phyloP scores from a whole-genome alignment of 2,113 vertebrate species.

The Alectura lathami region DNA sequence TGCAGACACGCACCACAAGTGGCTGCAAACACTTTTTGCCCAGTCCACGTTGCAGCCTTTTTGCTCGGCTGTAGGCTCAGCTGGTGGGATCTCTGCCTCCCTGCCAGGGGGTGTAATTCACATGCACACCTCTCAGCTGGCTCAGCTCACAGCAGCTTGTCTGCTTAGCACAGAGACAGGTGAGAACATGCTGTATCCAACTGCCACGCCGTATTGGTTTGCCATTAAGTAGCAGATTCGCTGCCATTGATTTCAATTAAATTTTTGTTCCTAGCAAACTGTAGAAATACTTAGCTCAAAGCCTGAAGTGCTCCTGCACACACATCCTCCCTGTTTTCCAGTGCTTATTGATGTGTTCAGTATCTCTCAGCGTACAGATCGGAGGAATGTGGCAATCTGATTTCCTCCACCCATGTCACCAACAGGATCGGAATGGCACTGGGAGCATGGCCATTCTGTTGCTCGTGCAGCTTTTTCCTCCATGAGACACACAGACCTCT shows the following conservation, averaged over 20 bases:
- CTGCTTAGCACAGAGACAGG: conserved; percentile 29
- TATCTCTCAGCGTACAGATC: neutral
- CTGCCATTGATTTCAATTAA: conserved; percentile 48
- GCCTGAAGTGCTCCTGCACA: neutral
- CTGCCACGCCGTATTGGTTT: neutral
- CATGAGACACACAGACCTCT: neutral
- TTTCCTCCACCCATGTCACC: neutral
- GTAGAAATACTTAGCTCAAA: conserved; percentile 7
- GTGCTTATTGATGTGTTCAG: neutral
- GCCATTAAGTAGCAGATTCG: neutral
- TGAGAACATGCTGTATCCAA: neutral
- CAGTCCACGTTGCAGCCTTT: neutral
- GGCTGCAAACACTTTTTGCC: neutral
- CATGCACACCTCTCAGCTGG: neutral
- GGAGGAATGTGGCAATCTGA: neutral
- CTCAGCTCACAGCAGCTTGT: neutral
- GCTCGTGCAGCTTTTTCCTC: neutral
- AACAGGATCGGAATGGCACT: neutral
- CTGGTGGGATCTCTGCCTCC: neutral
- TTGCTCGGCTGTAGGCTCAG: rapidly evolving
- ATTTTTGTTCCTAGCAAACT: neutral
- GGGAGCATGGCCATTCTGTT: neutral
- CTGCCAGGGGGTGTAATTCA: neutral
- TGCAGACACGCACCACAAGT: neutral
- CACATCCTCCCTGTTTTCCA: neutral